phyloP scores from a whole-genome alignment of 2,113 vertebrate genomes.

The Pavo muticus region DNA sequence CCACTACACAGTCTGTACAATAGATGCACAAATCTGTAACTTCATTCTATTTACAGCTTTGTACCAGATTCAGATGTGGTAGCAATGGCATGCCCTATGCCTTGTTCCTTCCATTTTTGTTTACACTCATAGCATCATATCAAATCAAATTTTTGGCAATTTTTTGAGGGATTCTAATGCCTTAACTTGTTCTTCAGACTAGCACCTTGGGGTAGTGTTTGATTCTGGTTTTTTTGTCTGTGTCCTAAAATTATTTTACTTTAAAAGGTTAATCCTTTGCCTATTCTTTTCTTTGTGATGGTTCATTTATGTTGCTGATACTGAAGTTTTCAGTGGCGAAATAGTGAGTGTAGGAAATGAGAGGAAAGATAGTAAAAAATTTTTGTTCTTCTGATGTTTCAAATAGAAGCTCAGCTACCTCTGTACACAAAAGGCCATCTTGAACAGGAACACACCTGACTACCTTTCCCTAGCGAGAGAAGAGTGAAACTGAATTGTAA shows the following conservation, averaged over 20 bases:
- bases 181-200: not conserved
- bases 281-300: not conserved
- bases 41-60: not conserved
- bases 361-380: not conserved
- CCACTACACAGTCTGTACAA: not conserved
- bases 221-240: not conserved
- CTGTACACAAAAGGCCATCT: not conserved
- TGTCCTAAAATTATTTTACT: not conserved
- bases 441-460: not conserved
- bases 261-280: not conserved
- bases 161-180: not conserved
- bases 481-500: not conserved
- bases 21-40: not conserved
- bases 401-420: not conserved
- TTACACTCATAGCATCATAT: not conserved
- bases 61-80: not conserved
- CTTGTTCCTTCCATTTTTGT: not conserved
- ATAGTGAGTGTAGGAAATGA: not conserved
- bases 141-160: not conserved
- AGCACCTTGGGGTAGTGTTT: not conserved
- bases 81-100: not conserved
- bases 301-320: not conserved
- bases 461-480: not conserved
- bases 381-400: not conserved
- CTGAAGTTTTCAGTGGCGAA: not conserved